Conservation (phyloP, 2,797 vertebrate species). For the Muscicapa striata region DNA sequence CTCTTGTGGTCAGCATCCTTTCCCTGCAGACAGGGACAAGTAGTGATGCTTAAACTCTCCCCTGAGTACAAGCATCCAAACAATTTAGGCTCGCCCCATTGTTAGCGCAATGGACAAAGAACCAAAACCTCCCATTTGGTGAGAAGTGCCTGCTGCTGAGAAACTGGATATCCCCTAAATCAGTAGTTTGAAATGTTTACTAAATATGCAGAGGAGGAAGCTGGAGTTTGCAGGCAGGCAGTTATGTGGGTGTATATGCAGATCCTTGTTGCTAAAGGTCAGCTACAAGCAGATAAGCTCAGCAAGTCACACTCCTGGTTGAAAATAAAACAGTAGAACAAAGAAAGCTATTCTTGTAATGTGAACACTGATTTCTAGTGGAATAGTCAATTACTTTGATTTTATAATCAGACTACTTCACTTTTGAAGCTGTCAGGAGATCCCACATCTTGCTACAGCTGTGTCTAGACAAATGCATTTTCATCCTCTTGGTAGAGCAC, state of each 20-base stretch:
- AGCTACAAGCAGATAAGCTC: not conserved
- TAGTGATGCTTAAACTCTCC: not conserved
- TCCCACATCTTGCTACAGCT: not conserved
- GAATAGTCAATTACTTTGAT: not conserved
- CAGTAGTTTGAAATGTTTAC: not conserved
- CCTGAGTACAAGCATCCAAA: not conserved
- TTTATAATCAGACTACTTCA: not conserved
- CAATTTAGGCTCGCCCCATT: not conserved
- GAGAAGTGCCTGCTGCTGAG: not conserved
- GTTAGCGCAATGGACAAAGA: not conserved
- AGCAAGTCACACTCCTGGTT: not conserved
- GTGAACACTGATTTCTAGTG: not conserved
- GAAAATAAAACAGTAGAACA: not conserved
- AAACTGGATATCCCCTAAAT: not conserved
- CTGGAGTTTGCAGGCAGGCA: not conserved
- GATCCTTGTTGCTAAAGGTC: not conserved
- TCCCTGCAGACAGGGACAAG: not conserved
- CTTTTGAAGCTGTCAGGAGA: not conserved
- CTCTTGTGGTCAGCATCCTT: not conserved
- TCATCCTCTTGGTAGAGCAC: not conserved
- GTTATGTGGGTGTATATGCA: not conserved
- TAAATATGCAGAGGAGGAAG: not conserved
- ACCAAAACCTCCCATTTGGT: not conserved
- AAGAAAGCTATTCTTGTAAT: not conserved
- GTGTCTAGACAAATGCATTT: not conserved